A percentile compares a stretch with the other conserved stretches of the same genome.
phyloP scores from a whole-genome alignment of 2,888 invertebrate genomes.

The Pristionchus fissidentatus region DNA sequence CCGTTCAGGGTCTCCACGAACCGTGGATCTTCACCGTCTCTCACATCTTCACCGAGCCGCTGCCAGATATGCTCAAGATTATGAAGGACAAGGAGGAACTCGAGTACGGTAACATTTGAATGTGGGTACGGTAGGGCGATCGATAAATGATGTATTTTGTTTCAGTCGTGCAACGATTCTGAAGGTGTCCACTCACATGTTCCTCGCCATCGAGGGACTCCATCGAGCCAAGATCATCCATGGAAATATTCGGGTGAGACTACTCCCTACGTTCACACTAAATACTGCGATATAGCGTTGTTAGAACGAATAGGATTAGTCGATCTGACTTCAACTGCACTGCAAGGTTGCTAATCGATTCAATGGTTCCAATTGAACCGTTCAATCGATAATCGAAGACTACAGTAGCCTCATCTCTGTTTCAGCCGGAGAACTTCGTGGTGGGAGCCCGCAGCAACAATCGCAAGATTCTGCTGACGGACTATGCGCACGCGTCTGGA shows the following conservation, averaged over 20 bases:
- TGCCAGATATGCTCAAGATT: constrained; percentile 22
- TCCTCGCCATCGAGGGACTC: constrained; percentile 2
- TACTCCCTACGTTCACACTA: too few relatives aligned
- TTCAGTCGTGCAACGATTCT: constrained; percentile 7
- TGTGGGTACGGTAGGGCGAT: not conserved
- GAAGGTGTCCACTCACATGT: constrained; percentile 14
- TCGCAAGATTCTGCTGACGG: constrained; percentile 30
- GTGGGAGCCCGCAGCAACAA: constrained; percentile 15
- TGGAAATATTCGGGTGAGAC: constrained; percentile 24
- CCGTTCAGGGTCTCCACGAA: not conserved
- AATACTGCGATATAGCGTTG: too few relatives aligned
- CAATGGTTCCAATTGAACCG: too few relatives aligned
- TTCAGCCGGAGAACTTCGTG: constrained; percentile 29
- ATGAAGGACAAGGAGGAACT: constrained; percentile 34
- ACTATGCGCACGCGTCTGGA: not conserved
- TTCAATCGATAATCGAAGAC: not conserved
- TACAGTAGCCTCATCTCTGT: not conserved
- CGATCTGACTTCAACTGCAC: too few relatives aligned
- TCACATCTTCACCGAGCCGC: not conserved
- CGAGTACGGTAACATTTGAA: too few relatives aligned
- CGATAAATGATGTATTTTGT: not conserved
- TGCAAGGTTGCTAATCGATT: too few relatives aligned
- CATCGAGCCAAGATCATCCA: constrained; percentile 33
- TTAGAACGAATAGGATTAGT: too few relatives aligned
- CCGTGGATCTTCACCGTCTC: constrained; percentile 8